Percentiles rank a stretch among this genome's conserved stretches.
phyloP scores from a whole-genome alignment of 2,797 vertebrate species.

The Phrynocephalus vlangalii region DNA sequence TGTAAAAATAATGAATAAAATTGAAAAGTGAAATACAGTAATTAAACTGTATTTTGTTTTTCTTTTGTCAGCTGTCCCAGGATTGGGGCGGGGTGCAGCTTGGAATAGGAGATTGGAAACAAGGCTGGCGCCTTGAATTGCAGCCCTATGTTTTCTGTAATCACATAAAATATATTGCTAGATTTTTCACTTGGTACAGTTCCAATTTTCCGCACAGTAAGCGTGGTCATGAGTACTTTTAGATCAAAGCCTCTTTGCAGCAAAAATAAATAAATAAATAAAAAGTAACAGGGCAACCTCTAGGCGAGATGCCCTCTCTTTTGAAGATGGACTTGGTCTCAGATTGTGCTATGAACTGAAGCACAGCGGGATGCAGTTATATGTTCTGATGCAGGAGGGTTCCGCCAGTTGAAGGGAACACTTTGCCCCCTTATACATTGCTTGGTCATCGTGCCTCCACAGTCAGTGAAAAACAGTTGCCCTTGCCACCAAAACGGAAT shows the following conservation, averaged over 20 bases:
- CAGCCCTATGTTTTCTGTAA: background rate
- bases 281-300: background rate
- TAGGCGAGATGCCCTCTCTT: background rate
- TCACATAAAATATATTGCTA: background rate
- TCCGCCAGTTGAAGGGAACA: background rate
- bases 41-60: conserved; percentile 37
- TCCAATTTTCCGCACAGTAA: background rate
- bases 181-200: background rate
- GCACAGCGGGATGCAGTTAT: background rate
- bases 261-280: too few relatives aligned
- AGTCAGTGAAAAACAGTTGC: background rate
- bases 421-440: accelerated
- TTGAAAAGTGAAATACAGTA: conserved; percentile 52
- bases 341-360: background rate
- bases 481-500: conserved; percentile 3
- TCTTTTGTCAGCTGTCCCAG: conserved; percentile 14
- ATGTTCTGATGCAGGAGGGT: background rate
- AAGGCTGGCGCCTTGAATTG: background rate
- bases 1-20: conserved; percentile 67
- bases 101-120: background rate
- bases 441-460: background rate
- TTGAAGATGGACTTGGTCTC: background rate
- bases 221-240: conserved; percentile 16
- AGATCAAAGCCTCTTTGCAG: conserved; percentile 26
- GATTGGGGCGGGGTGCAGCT: too few relatives aligned